Base-by-base conservation (phyloP, 2,888 invertebrate genomes). In the Copidosoma aretas region DNA sequence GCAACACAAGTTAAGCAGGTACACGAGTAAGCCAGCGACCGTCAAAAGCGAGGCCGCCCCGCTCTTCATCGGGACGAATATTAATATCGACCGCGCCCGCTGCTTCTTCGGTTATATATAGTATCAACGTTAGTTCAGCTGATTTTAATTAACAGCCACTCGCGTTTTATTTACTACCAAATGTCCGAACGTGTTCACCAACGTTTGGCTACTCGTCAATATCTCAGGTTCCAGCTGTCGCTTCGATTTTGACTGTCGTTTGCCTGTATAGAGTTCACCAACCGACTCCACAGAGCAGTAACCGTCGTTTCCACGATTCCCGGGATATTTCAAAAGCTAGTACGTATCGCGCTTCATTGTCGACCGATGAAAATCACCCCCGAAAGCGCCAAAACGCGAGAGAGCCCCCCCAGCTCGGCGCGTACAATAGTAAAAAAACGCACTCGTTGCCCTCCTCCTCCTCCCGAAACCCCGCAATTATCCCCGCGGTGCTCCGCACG, bases 71-170 rank as follows among this genome's bases (percentile, higher is more conserved):
- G 74, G 67, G 68, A 75, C 67, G 73, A 78, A 79, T 81, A 81
- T 82, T 81, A 80, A 81, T 81, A 81, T 78, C 78, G 75, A 75
- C 51, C n/a, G 19, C 46, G 41, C 14, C 51, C n/a, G 0, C 0
- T 19, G n/a, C 15, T 22, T 15, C 12, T 32, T 17, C 10, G 51
- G 5, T 22, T 5, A 19, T 43, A 43, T 25, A 49, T 39, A n/a
- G n/a, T n/a, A n/a, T n/a, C n/a, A n/a, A n/a, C n/a, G n/a, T 51
- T 19, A 52, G 4, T 3, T 19, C 21, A 19, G 19, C 21, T 52
- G 52, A 22, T 5, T 19, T 52, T 19, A 21, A 52, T 52, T 4
- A 52, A 52, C 22, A 52, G 43, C 43, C 43, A 32, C 32, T 32
- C 4, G 32, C 32, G 8, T 8, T 32, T 32, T 32, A 32, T 32